These are phyloP conservation scores for Tridacna crocea DNA, from an alignment of 2,888 invertebrate genomes.

Conservation along the genomic window DNA sequence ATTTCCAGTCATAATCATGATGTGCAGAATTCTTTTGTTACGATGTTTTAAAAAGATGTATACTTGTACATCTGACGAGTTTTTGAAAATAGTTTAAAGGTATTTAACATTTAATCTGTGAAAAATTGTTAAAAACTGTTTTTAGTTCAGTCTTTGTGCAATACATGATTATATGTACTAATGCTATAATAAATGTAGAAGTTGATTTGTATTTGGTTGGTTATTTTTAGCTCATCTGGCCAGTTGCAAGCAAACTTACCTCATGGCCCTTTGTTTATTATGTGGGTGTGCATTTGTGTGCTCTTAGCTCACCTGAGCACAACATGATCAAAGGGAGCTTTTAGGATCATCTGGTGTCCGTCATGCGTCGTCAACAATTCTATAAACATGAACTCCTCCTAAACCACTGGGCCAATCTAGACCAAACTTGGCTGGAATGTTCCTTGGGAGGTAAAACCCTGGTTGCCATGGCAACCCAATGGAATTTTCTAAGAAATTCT, in stretches of 20 bases:
- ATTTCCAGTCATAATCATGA: too few species aligned
- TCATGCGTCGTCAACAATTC: too few species aligned
- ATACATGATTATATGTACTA: conserved; percentile 7
- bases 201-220: background rate
- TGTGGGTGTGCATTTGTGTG: too few species aligned
- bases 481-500: too few species aligned
- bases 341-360: too few species aligned
- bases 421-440: too few species aligned
- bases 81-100: background rate
- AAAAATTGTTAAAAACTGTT: background rate
- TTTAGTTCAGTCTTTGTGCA: background rate
- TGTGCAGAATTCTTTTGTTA: background rate
- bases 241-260: background rate
- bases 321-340: too few species aligned
- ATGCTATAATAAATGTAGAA: conserved; percentile 16
- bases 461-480: too few species aligned
- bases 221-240: background rate
- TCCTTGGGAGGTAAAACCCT: too few species aligned
- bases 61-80: background rate
- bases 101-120: background rate
- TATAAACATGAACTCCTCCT: too few species aligned
- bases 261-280: background rate
- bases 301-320: too few species aligned
- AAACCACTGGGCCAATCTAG: too few species aligned
- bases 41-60: background rate